Percentiles rank a stretch among this genome's conserved stretches.
phyloP scores from a whole-genome alignment of 1,140 invertebrate genomes.

The Eurosta solidaginis region DNA sequence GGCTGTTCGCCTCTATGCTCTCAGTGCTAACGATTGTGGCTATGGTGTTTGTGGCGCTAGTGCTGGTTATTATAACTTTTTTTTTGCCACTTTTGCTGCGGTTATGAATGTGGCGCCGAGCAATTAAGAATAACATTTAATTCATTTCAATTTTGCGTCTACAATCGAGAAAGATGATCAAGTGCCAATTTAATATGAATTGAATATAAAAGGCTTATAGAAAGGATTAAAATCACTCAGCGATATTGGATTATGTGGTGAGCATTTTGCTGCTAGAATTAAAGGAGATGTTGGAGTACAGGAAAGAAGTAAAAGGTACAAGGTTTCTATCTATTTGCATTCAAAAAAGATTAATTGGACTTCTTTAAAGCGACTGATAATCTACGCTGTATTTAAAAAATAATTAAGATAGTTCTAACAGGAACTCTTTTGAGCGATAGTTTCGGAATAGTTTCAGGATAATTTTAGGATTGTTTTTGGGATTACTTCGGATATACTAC shows the following conservation, averaged over 20 bases:
- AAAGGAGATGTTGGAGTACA: too few species aligned
- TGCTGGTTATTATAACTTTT: too few species aligned
- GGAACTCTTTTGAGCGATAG: too few species aligned
- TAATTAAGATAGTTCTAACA: too few species aligned
- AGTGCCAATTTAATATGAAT: not conserved
- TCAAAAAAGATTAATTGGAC: too few species aligned
- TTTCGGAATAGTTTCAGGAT: too few species aligned
- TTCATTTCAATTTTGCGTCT: conserved; percentile 4
- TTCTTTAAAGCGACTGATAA: too few species aligned
- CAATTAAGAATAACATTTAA: conserved; percentile 25
- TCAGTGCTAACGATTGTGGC: not conserved
- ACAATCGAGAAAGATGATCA: conserved; percentile 20
- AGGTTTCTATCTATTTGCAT: too few species aligned
- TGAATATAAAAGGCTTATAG: not conserved
- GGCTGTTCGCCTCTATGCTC: not conserved
- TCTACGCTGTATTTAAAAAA: too few species aligned
- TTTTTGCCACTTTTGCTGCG: not conserved
- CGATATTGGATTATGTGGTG: not conserved
- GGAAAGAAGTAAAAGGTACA: too few species aligned
- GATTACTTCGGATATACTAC: too few species aligned
- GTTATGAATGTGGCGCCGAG: conserved; percentile 17
- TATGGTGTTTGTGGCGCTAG: not conserved
- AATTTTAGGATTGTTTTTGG: too few species aligned
- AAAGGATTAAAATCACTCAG: not conserved
- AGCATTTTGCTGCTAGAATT: not conserved